Base-by-base conservation (phyloP, 2,113 vertebrate genomes). In the Lasiurus cinereus region DNA sequence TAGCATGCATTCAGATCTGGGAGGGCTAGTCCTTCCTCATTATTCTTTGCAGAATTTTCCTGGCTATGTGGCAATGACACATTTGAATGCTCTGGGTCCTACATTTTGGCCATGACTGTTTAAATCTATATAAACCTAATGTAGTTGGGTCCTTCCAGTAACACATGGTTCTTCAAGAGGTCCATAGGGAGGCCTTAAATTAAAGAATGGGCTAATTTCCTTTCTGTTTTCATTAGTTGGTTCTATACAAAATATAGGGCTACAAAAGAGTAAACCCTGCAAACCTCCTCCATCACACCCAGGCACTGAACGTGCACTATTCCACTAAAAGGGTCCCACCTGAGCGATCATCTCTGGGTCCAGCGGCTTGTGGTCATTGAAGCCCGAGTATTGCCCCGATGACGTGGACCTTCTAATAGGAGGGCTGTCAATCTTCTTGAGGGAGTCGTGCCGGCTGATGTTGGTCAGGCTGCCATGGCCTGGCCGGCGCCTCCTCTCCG, bases 281-380 rank as follows among this genome's bases (percentile, higher is more conserved):
- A 36, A 3, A 33, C 4, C 13, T 11, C 31, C 69, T n/a, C 15
- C 5, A 6, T 18, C 33, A 54, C 0, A 33, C 5, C 12, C 2
- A 33, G 36, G 46, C 27, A 54, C n/a, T 70, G 9, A 54, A 54
- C 83, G 27, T 0, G 19, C 52, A 48, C 3, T 8, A 43, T 2
- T 31, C 50, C 29, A 31, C 12, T 77, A 64, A 92, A 82, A 69
- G 83, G 76, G 50, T 98, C 98, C 97, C 98, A 99, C 99, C 99
- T 99, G 99, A 99, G 99, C 99, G 98, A 99, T 99, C 93, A 99
- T 99, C 98, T 99, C 99, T 64, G 99, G 99, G 86, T 99, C 99
- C 98, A 99, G 98, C 6, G 99, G 98, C 97, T 99, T 99, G 93
- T 99, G 99, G 96, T 99, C 99, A 36, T 98, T 98, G 98, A 99